Evolutionary conservation across 2,888 invertebrate species (phyloP).

Genomic region (Lasioglossum villosulum): DNA sequence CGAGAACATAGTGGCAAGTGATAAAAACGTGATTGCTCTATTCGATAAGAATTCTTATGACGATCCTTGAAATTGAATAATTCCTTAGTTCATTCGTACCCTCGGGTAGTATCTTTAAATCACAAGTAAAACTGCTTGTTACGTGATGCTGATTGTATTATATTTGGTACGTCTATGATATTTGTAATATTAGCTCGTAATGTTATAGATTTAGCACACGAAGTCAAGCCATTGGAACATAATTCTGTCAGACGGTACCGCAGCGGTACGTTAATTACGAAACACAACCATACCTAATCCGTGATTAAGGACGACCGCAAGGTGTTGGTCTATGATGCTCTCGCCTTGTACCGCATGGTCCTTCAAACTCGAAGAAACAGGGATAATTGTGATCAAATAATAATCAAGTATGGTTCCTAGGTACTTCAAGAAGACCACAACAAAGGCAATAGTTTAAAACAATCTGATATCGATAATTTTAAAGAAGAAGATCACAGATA

Average conservation of each 20-base stretch:
- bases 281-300: conserved; percentile 37
- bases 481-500: neutral
- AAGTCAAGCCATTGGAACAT: conserved; percentile 1
- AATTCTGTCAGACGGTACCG: conserved; percentile 6
- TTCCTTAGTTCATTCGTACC: neutral
- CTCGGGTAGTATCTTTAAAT: neutral
- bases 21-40: neutral
- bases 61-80: neutral
- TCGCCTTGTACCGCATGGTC: neutral
- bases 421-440: neutral
- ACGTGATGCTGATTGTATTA: neutral
- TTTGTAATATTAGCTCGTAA: neutral
- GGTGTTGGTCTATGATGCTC: conserved; percentile 31
- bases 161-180: neutral
- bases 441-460: neutral
- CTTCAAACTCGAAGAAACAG: neutral
- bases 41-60: neutral
- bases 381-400: neutral
- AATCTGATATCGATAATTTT: neutral
- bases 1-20: neutral
- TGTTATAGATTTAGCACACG: neutral
- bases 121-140: neutral
- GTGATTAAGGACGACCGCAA: conserved; percentile 47
- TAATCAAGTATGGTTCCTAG: neutral
- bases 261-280: conserved; percentile 43